Evolutionary conservation across 1,140 invertebrate species (phyloP), one percentile per base, ranked within the genome.

Genomic region (Gonatopus flavifemur): DNA sequence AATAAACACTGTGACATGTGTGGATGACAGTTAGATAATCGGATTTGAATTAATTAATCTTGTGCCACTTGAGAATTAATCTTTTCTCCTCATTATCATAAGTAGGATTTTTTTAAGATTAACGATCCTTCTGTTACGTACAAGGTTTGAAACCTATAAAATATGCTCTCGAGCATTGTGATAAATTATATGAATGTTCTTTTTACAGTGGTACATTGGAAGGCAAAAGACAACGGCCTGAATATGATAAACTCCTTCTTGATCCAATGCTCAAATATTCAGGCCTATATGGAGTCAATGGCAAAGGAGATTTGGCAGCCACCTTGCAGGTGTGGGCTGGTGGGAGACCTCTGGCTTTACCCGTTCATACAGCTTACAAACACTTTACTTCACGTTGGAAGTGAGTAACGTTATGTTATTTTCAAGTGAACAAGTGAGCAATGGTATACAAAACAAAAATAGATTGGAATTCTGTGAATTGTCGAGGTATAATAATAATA

Each of bases 201-300:
- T 41, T 44, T 81, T 81, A 8, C 70, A 96, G 93, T 66, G 94
- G 94, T 16, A 95, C 93, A n/a, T 79, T 98, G 52, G 94, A 98
- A 82, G 95, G 96, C 1, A 88, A 89, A 66, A 83, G 89, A 56
- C 82, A 87, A 24, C 86, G 91, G 67, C 91, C 91, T 2, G 88
- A 91, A 60, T 94, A 92, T 82, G 89, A 94, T 57, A 89, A 93
- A 69, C 76, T 98, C 1, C 76, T 97, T 2, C 80, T 86, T 36
- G 88, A 98, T 72, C 93, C 94, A 0, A 86, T 96, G 80, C 78
- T 97, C 18, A 92, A 94, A 69, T 96, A 90, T 71, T 94, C 91
- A 19, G 94, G 94, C 1, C 71, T 93, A 2, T 94, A 92, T 70
- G 87, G 91, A 66, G 81, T 85, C 38, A 80, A 82, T 31, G 80